Base-by-base conservation (phyloP, 2,888 invertebrate genomes). In the Micoletzkya japonica region DNA sequence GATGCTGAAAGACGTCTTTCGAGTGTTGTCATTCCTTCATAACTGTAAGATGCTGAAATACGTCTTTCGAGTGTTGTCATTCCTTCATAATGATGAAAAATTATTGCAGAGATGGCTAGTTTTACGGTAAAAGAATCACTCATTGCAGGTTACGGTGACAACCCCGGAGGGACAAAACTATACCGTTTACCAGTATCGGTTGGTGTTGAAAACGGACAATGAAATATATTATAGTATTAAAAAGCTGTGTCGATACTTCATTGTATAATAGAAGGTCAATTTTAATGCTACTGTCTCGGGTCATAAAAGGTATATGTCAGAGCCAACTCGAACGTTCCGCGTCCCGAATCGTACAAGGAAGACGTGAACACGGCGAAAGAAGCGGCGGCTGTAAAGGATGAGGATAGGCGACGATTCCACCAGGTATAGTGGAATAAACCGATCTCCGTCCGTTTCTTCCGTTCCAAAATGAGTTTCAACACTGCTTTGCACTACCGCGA, bases 261-360 rank as follows among this genome's bases (percentile, higher is more conserved):
- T 56, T 56, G 24, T 30, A 17, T 6, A 17, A 56, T 7, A 28
- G 28, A 56, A 4, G 4, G 28, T 28, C 17, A 57, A 57, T 32
- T 20, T 1, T 26, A 50, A 6, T 20, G 1, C 1, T 26, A 26
- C 3, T 50, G 50, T 50, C 26, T 50, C 50, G 26, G 24, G n/a
- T n/a, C 20, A 58, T 30, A 32, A 34, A 2, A 2, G 30, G 14
- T 58, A 17, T 7, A 32, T 32, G 7, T 24, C 34, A 56, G 69
- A 14, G 56, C 73, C 20, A 58, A 64, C 36, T 72, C 74, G 28
- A 82, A 76, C 28, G 76, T 77, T 4, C 81, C 80, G 7, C 88
- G 95, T 34, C 95, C 95, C 0, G 95, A 95, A 87, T 93, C 94
- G 44, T 95, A 93, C 87, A 90, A 78, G 76, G 87, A 85, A 73